These are phyloP conservation scores for Patiria pectinifera DNA, from an alignment of 53 echinoderm and acorn worm species.

Conservation along the genomic window DNA sequence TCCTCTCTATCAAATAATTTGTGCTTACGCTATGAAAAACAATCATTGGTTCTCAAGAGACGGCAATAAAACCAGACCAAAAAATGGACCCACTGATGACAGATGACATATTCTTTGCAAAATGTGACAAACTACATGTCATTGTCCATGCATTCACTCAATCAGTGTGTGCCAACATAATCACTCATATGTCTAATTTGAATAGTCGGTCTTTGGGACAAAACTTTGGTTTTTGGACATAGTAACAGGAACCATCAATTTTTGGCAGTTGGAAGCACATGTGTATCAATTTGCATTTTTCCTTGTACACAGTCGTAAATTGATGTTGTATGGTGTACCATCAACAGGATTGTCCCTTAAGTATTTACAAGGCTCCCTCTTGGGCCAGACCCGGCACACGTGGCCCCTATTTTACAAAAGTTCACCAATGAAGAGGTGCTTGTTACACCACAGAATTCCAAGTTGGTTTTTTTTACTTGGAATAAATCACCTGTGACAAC, in stretches of 20 bases:
- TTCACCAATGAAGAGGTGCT: neutral
- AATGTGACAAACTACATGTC: no score
- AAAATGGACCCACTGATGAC: no score
- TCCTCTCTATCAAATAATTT: neutral
- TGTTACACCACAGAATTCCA: neutral
- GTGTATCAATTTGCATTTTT: slow-evolving; percentile 4
- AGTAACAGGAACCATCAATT: no score
- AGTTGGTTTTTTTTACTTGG: neutral
- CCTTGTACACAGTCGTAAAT: neutral
- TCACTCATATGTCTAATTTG: no score
- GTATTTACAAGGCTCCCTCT: slow-evolving; percentile 35
- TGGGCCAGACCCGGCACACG: neutral
- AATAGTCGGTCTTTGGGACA: no score
- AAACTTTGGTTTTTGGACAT: neutral
- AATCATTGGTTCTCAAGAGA: no score
- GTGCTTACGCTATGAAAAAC: no score
- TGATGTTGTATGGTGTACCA: neutral
- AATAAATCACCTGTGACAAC: neutral
- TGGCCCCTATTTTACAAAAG: neutral
- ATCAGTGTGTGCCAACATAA: no score
- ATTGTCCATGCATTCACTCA: no score
- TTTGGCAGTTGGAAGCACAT: neutral
- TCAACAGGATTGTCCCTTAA: neutral
- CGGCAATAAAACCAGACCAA: no score
- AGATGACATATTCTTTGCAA: no score